A percentile compares a stretch with the other conserved stretches of the same genome.
These are phyloP conservation scores for Sciurus carolinensis DNA, from an alignment of 2,797 vertebrate genomes.

Conservation along the genomic window DNA sequence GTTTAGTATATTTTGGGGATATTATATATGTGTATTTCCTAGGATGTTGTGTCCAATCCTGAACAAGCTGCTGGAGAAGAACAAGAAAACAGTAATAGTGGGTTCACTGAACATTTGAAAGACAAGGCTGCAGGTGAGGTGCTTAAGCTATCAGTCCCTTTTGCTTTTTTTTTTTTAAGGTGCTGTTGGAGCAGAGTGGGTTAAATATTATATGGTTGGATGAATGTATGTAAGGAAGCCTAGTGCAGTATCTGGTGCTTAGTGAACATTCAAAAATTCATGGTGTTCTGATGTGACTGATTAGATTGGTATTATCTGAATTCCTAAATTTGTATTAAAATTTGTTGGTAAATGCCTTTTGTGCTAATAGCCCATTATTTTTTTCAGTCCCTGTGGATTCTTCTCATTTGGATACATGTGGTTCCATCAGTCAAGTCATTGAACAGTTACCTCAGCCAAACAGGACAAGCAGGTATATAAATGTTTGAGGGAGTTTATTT, in stretches of 20 bases:
- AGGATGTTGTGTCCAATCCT: constrained; percentile 93
- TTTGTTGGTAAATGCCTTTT: constrained; percentile 56
- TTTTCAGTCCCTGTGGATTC: constrained; percentile 79
- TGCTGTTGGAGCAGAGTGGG: neutral
- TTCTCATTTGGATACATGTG: constrained; percentile 58
- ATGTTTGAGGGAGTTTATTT: constrained; percentile 55
- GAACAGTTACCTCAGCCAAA: constrained; percentile 81
- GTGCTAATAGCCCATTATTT: constrained; percentile 52
- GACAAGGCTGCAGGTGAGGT: constrained; percentile 82
- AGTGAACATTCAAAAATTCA: neutral
- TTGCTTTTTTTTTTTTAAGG: neutral
- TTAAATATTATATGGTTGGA: constrained; percentile 16
- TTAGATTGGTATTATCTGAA: neutral
- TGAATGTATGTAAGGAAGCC: constrained; percentile 15
- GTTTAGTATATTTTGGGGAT: neutral
- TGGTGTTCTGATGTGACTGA: neutral
- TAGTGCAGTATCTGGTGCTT: neutral
- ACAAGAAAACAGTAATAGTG: constrained; percentile 82
- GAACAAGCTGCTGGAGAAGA: constrained; percentile 88
- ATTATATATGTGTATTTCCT: constrained; percentile 72
- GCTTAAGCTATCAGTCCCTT: neutral
- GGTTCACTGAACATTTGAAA: constrained; percentile 82
- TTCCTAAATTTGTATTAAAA: constrained; percentile 58
- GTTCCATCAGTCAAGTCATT: constrained; percentile 75
- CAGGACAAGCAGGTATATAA: constrained; percentile 85